A percentile compares a stretch with the other conserved stretches of the same genome.
These are phyloP conservation scores for Pandemis heparana DNA, from an alignment of 2,888 invertebrate genomes.

Conservation along the genomic window DNA sequence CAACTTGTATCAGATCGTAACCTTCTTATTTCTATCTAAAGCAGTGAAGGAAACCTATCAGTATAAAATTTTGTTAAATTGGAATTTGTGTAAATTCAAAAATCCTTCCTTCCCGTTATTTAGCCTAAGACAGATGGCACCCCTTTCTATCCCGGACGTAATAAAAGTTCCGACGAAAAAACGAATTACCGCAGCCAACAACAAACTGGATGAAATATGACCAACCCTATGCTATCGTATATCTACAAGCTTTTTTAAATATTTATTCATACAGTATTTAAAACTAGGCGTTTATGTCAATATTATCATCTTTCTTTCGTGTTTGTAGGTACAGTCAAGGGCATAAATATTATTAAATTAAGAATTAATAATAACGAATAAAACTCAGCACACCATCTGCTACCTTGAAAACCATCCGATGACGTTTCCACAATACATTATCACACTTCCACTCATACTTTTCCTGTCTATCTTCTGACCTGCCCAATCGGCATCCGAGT, in stretches of 20 bases:
- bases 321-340: no score
- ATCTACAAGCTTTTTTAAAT: neutral
- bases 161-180: slow-evolving; percentile 31
- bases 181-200: slow-evolving; percentile 28
- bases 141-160: slow-evolving; percentile 31
- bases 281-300: no score
- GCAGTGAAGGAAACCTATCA: neutral
- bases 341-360: no score
- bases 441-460: no score
- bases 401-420: no score
- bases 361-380: no score
- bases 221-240: slow-evolving; percentile 1
- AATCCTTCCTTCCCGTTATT: slow-evolving; percentile 17
- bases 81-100: slow-evolving; percentile 7
- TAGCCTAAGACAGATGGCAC: slow-evolving; percentile 25
- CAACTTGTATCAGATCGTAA: no score
- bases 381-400: no score
- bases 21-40: neutral
- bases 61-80: slow-evolving; percentile 2
- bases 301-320: no score
- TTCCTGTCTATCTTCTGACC: no score
- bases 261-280: neutral
- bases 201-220: slow-evolving; percentile 20
- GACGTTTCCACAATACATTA: no score
- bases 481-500: no score